These are phyloP conservation scores for Heliconius aoede DNA, from an alignment of 2,888 invertebrate genomes.

Conservation along the genomic window DNA sequence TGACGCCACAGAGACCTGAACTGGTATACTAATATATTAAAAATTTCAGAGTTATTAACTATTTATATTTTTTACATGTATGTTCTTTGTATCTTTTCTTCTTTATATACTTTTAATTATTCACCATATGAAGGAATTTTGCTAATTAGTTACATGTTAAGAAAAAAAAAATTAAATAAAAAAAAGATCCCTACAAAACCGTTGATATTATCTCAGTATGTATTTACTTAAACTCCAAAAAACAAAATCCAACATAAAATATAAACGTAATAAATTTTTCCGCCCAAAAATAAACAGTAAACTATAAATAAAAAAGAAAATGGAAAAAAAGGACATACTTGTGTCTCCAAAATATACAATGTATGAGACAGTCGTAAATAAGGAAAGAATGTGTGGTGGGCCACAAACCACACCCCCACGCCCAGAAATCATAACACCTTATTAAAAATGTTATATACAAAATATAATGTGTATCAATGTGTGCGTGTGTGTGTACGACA, in stretches of 20 bases:
- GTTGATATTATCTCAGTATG: background rate
- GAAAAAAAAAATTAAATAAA: background rate
- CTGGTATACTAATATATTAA: background rate
- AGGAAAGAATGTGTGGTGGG: constrained; percentile 8
- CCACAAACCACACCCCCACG: constrained; percentile 31
- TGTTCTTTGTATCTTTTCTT: no score
- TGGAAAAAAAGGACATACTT: constrained; percentile 12
- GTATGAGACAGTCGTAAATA: constrained; percentile 14
- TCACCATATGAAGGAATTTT: background rate
- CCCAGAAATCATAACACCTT: constrained; percentile 27
- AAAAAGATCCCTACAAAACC: background rate
- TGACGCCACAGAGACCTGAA: background rate
- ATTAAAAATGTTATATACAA: constrained; percentile 65
- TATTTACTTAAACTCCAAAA: background rate
- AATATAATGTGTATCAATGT: constrained; percentile 62
- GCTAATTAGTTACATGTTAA: background rate
- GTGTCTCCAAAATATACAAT: constrained; percentile 17
- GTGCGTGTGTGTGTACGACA: constrained; percentile 54
- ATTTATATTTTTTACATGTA: background rate
- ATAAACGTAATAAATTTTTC: constrained; percentile 5
- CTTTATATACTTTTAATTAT: background rate
- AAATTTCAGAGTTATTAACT: background rate
- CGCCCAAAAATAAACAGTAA: constrained; percentile 1
- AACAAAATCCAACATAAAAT: background rate
- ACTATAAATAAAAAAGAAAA: constrained; percentile 12